phyloP scores from a whole-genome alignment of 1,140 invertebrate species.

The Anoplolepis gracilipes region DNA sequence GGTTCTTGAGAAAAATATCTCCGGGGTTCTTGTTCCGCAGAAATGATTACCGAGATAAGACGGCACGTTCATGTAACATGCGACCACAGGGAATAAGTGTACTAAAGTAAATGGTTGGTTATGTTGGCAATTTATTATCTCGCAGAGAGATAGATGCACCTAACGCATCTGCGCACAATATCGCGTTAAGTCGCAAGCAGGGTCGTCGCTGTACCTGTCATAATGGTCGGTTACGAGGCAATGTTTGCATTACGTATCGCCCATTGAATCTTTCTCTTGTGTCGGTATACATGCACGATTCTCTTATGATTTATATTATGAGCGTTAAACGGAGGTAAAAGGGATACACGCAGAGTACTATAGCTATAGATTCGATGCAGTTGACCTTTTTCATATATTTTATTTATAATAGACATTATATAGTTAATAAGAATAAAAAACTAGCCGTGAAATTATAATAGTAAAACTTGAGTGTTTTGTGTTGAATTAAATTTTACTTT shows the following conservation, averaged over 20 bases:
- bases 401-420: background rate
- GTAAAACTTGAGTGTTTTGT: background rate
- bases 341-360: background rate
- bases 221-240: conserved; percentile 33
- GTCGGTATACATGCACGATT: conserved; percentile 7
- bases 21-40: conserved; percentile 54
- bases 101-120: conserved; percentile 66
- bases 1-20: conserved; percentile 62
- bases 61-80: conserved; percentile 31
- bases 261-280: conserved; percentile 46
- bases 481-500: conserved; percentile 34
- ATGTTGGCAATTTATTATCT: conserved; percentile 66
- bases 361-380: conserved; percentile 22
- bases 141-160: conserved; percentile 62
- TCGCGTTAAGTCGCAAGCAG: conserved; percentile 52
- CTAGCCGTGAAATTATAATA: background rate
- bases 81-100: conserved; percentile 32
- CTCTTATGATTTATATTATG: conserved; percentile 42
- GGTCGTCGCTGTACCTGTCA: conserved; percentile 53
- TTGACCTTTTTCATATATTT: conserved; percentile 49
- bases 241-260: conserved; percentile 50
- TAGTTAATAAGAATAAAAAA: background rate
- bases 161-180: conserved; percentile 56
- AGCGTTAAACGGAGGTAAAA: conserved; percentile 35
- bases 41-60: conserved; percentile 70